Evolutionary conservation across 2,888 invertebrate species (phyloP).

Genomic region (Campaea margaritaria): DNA sequence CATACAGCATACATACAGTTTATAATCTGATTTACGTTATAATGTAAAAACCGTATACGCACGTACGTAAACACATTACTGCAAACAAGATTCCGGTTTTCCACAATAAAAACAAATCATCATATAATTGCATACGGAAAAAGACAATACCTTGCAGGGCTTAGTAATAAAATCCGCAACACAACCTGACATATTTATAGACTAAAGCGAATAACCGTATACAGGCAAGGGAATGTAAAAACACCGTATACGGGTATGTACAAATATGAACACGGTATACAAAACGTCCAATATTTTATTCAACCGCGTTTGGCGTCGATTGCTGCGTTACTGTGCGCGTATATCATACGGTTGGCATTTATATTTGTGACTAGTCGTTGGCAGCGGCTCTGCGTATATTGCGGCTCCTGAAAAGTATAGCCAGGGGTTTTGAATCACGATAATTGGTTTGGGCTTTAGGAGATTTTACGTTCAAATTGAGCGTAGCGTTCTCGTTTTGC

Average conservation of each 20-base stretch:
- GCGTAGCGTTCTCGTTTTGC: too few relatives aligned
- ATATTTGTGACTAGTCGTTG: constrained; percentile 14
- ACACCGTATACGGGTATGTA: neutral
- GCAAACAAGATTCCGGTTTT: neutral
- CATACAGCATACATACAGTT: too few relatives aligned
- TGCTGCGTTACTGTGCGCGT: constrained; percentile 12
- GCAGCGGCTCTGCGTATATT: neutral
- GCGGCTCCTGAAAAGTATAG: neutral
- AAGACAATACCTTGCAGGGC: neutral
- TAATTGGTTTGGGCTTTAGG: neutral
- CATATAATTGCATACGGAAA: neutral
- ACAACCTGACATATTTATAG: constrained; percentile 1
- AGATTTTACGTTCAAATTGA: too few relatives aligned
- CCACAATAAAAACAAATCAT: neutral
- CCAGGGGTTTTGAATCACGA: neutral
- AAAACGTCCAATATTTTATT: constrained; percentile 28
- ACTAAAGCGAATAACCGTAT: neutral
- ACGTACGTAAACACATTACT: too few relatives aligned
- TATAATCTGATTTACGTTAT: too few relatives aligned
- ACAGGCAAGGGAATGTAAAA: neutral
- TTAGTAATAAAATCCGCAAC: constrained; percentile 4
- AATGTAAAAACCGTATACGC: too few relatives aligned
- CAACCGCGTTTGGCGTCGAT: constrained; percentile 23
- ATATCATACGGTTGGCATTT: constrained; percentile 19
- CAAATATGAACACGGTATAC: neutral